These are phyloP conservation scores for Typhlichthys eigenmanni DNA, from an alignment of 2,797 vertebrate species.

Conservation along the genomic window DNA sequence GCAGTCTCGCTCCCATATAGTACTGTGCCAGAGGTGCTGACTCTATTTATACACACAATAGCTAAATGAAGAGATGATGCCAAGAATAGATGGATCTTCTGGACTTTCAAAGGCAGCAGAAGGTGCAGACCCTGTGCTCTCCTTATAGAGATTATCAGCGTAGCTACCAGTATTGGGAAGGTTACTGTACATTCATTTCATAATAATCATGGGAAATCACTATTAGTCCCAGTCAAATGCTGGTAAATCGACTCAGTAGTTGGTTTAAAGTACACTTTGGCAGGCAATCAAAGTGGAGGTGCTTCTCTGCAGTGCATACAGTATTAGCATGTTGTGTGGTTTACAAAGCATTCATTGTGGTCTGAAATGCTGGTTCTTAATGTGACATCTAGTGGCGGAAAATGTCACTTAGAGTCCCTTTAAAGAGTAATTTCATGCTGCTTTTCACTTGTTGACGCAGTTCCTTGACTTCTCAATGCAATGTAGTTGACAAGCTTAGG, in stretches of 20 bases:
- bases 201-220: neutral
- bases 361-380: no score
- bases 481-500: no score
- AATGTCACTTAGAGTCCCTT: no score
- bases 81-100: conserved; percentile 39
- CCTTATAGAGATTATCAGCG: neutral
- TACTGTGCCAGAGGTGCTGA: conserved; percentile 35
- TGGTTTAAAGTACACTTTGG: neutral
- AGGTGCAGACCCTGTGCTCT: conserved; percentile 7
- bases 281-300: neutral
- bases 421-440: no score
- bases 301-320: no score
- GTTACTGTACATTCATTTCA: conserved; percentile 6
- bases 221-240: neutral
- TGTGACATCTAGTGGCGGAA: no score
- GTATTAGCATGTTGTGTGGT: no score
- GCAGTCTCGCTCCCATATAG: conserved; percentile 19
- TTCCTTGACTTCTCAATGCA: no score
- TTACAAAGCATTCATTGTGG: no score
- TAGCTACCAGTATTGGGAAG: conserved; percentile 5
- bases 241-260: neutral
- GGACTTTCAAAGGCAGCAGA: conserved; percentile 39
- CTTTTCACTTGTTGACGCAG: no score
- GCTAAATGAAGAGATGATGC: conserved; percentile 51
- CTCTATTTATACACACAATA: conserved; percentile 55